Base-by-base conservation (phyloP, 1,140 invertebrate species). In the Metaphire vulgaris region DNA sequence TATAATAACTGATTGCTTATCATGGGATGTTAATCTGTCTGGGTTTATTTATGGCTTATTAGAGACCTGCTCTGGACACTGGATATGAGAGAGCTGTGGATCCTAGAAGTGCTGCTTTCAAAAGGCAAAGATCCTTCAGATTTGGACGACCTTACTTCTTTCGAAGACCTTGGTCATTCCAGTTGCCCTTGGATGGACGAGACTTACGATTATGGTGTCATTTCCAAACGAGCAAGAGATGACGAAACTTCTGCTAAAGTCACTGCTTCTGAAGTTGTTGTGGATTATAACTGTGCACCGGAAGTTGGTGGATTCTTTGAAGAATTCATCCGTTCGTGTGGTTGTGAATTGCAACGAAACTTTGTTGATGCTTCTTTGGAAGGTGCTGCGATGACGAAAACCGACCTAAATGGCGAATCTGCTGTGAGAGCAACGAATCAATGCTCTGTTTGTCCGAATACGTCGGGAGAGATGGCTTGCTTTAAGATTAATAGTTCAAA, bases 21-120 rank as follows among this genome's bases (percentile, higher is more conserved):
- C n/a, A n/a, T n/a, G n/a, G n/a, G n/a, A n/a, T n/a, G n/a, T n/a
- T n/a, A n/a, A n/a, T n/a, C n/a, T n/a, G n/a, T n/a, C n/a, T n/a
- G n/a, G n/a, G n/a, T n/a, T n/a, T n/a, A n/a, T n/a, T n/a, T n/a
- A n/a, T n/a, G n/a, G n/a, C n/a, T n/a, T n/a, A n/a, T 2, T 83
- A 91, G 88, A 65, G 95, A 96, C 81, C 88, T 97, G 33, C 87
- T 98, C 29, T 92, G 92, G 90, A 95, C 93, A 0, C 86, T 97
- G 78, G 93, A 91, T 81, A 89, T 91, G 64, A 88, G 89, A 33
- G 96, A 98, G 86, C 86, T 97, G 68, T 89, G 90, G 81, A 91
- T 92, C 76, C 84, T 97, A 33, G 94, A 97, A 84, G 92, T 93
- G 80, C 85, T 95, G 72, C 86, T 98, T 15, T 97, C 41, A 21